These are phyloP conservation scores for Syngnathoides biaculeatus DNA, from an alignment of 2,113 vertebrate genomes.

Conservation along the genomic window DNA sequence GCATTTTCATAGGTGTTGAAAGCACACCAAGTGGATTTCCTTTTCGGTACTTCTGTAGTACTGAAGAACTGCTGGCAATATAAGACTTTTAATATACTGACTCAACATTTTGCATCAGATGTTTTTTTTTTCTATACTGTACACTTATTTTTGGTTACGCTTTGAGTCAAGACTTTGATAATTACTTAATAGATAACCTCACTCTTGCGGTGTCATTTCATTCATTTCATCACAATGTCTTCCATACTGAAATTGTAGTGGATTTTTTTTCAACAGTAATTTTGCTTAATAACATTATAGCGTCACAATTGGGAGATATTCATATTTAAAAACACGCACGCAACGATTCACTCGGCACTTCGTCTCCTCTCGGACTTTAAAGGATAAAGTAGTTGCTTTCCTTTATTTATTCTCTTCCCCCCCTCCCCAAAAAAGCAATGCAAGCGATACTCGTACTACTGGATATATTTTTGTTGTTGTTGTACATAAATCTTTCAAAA, in stretches of 20 bases:
- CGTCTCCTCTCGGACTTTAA: conserved; percentile 9
- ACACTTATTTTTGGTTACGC: neutral
- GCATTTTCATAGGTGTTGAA: neutral
- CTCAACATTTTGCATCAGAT: neutral
- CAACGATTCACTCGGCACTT: neutral
- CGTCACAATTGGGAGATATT: too few relatives aligned
- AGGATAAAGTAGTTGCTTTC: conserved; percentile 12
- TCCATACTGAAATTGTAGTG: too few relatives aligned
- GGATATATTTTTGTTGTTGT: conserved; percentile 55
- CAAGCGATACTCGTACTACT: conserved; percentile 38
- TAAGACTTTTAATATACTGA: too few relatives aligned
- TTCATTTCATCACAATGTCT: too few relatives aligned
- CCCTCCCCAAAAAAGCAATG: conserved; percentile 4
- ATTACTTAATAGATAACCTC: neutral
- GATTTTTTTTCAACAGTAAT: too few relatives aligned
- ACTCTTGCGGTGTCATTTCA: too few relatives aligned
- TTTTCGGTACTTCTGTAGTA: neutral
- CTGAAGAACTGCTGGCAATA: neutral
- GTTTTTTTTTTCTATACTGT: too few relatives aligned
- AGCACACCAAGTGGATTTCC: too few relatives aligned
- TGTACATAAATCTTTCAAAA: conserved; percentile 48
- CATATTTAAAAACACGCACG: too few relatives aligned
- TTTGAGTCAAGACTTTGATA: neutral
- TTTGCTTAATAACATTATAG: neutral
- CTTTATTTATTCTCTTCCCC: conserved; percentile 39